A percentile compares a stretch with the other conserved stretches of the same genome.
phyloP scores from a whole-genome alignment of 1,140 invertebrate genomes.

The Drosophila lowei region DNA sequence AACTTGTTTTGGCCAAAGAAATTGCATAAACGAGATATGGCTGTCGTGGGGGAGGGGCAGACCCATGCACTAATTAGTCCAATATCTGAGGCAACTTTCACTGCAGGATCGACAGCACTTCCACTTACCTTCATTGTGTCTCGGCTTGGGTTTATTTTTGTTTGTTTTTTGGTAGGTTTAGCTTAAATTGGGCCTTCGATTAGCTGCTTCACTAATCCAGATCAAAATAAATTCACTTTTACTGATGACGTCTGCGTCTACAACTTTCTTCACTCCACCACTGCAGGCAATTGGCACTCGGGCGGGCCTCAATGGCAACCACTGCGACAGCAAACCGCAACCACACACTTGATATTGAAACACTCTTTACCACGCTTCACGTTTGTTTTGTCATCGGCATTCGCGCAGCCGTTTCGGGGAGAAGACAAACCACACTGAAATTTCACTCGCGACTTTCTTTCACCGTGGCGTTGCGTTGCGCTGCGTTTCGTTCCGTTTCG shows the following conservation, averaged over 20 bases:
- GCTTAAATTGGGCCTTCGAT: slow-evolving; percentile 43
- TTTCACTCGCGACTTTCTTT: slow-evolving; percentile 79
- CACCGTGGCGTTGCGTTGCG: slow-evolving; percentile 29
- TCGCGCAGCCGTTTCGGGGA: slow-evolving; percentile 30
- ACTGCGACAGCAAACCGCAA: slow-evolving; percentile 4
- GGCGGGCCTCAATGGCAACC: slow-evolving; percentile 9
- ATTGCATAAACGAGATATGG: slow-evolving; percentile 62
- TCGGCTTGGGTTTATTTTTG: slow-evolving; percentile 3
- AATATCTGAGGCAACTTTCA: slow-evolving; percentile 58
- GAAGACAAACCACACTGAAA: slow-evolving; percentile 25
- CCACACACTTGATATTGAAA: slow-evolving; percentile 35
- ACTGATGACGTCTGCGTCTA: slow-evolving; percentile 27
- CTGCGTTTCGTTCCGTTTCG: slow-evolving; percentile 5
- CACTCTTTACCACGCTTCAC: slow-evolving; percentile 40
- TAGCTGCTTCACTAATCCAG: slow-evolving; percentile 59
- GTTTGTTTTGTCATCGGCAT: slow-evolving; percentile 57
- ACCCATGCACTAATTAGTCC: slow-evolving; percentile 53
- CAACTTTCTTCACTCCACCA: slow-evolving; percentile 61
- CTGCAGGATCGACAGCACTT: slow-evolving; percentile 21
- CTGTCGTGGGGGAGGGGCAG: neutral
- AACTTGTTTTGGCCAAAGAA: slow-evolving; percentile 63
- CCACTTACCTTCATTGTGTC: slow-evolving; percentile 63
- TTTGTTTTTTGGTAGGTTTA: slow-evolving; percentile 15
- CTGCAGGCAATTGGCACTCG: slow-evolving; percentile 62
- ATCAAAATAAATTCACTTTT: slow-evolving; percentile 59